Conservation (phyloP, 2,113 vertebrate genomes). For the Pluvianellus socialis region DNA sequence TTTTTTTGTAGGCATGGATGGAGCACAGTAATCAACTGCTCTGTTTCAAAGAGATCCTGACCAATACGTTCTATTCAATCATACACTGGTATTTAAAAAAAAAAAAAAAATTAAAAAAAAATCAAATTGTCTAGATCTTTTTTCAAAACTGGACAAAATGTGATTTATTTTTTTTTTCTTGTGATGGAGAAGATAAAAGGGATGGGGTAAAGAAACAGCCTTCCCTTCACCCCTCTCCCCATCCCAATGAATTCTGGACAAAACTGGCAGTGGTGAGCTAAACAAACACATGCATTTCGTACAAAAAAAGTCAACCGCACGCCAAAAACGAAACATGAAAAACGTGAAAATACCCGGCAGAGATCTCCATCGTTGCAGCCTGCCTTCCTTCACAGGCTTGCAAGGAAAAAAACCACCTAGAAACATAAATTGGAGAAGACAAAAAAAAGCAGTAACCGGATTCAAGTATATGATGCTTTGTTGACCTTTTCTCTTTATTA, state of each 20-base stretch:
- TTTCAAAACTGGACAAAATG: conserved; percentile 55
- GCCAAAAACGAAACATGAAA: conserved; percentile 19
- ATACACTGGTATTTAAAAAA: conserved; percentile 32
- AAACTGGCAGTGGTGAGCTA: conserved; percentile 61
- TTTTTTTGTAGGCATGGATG: conserved; percentile 25
- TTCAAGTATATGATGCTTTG: conserved; percentile 77
- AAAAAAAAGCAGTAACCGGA: conserved; percentile 71
- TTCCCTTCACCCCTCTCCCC: neutral
- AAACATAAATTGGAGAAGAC: conserved; percentile 63
- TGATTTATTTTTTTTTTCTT: neutral
- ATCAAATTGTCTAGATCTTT: conserved; percentile 27
- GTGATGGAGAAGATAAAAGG: conserved; percentile 55
- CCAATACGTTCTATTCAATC: conserved; percentile 29
- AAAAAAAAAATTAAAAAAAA: neutral
- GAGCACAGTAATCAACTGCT: conserved; percentile 36
- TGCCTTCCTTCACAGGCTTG: conserved; percentile 46
- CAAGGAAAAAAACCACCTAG: conserved; percentile 40
- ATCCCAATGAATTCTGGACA: conserved; percentile 62
- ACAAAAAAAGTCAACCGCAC: conserved; percentile 3
- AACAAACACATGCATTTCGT: neutral
- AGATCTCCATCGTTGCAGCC: conserved; percentile 66
- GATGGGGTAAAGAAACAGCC: conserved; percentile 34
- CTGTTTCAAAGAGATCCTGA: conserved; percentile 32
- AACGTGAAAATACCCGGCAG: conserved; percentile 8
- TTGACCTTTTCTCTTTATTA: conserved; percentile 78